A percentile compares a stretch with the other conserved stretches of the same genome.
phyloP scores from a whole-genome alignment of 2,113 vertebrate genomes.

The chimpanzee (Pan troglodytes) region DNA sequence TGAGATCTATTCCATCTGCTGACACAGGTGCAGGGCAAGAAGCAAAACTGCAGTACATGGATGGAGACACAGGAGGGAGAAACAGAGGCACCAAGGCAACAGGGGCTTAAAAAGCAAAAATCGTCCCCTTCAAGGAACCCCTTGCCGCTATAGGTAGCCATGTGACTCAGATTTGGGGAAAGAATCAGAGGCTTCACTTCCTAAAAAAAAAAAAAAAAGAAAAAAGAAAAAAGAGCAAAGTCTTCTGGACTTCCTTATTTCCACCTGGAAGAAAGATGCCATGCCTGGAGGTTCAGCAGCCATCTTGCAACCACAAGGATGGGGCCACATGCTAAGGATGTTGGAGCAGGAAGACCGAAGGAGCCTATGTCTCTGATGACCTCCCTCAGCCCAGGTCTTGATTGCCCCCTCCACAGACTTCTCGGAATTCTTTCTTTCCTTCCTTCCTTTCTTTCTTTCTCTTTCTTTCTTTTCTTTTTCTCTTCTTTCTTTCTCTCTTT shows the following conservation, averaged over 20 bases:
- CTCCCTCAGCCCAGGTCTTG: background rate
- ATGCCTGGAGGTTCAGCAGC: background rate
- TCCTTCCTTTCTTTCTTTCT: too few relatives aligned
- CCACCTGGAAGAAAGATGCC: background rate
- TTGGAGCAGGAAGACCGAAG: background rate
- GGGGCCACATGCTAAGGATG: background rate
- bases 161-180: background rate
- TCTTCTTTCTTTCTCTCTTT: too few relatives aligned
- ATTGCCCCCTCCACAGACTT: background rate
- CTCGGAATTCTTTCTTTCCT: background rate
- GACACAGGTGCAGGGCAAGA: too few relatives aligned
- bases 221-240: background rate
- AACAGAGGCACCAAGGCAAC: background rate
- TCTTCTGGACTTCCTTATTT: background rate
- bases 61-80: background rate
- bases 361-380: background rate
- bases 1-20: background rate
- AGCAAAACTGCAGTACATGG: background rate
- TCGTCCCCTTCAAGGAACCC: background rate
- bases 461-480: too few relatives aligned
- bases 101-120: background rate
- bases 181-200: background rate
- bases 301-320: background rate
- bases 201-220: background rate
- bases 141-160: background rate